Conservation (phyloP, 2,888 invertebrate genomes). For the Aquatica leii region DNA sequence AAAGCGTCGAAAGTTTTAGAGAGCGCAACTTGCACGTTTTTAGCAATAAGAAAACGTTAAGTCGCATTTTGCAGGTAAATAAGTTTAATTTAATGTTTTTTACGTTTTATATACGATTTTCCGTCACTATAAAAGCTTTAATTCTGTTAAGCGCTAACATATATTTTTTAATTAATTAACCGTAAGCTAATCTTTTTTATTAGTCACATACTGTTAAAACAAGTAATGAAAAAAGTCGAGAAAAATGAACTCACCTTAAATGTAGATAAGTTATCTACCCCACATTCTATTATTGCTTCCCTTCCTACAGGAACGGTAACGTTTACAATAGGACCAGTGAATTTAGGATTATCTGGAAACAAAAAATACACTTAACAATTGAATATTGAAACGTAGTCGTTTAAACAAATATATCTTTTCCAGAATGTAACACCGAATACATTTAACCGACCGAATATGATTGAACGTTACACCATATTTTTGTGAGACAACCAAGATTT, state of each 20-base stretch:
- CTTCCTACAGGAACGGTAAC: slow-evolving; percentile 84
- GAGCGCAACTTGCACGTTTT: slow-evolving; percentile 29
- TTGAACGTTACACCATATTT: slow-evolving; percentile 14
- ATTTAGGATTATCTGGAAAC: slow-evolving; percentile 76
- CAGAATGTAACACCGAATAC: slow-evolving; percentile 10
- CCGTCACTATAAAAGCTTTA: slow-evolving; percentile 45
- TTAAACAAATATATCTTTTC: slow-evolving; percentile 17
- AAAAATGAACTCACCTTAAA: slow-evolving; percentile 72
- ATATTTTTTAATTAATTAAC: slow-evolving; percentile 32
- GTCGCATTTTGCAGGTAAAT: slow-evolving; percentile 50
- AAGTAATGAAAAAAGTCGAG: slow-evolving; percentile 1
- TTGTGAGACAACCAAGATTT: slow-evolving; percentile 19
- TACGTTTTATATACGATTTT: slow-evolving; percentile 49
- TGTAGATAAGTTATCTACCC: slow-evolving; percentile 81
- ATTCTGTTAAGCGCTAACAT: slow-evolving; percentile 9
- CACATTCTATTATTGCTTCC: slow-evolving; percentile 81
- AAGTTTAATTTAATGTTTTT: slow-evolving; percentile 54
- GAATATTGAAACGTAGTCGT: slow-evolving; percentile 14
- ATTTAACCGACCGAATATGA: slow-evolving; percentile 25
- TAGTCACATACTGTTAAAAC: background rate
- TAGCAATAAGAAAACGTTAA: slow-evolving; percentile 35
- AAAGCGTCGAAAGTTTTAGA: slow-evolving; percentile 40
- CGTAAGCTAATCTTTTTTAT: slow-evolving; percentile 12
- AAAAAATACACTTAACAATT: slow-evolving; percentile 15
- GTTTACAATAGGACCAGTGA: slow-evolving; percentile 82